Conservation (phyloP, 2,888 invertebrate genomes). For the Diploptera punctata region DNA sequence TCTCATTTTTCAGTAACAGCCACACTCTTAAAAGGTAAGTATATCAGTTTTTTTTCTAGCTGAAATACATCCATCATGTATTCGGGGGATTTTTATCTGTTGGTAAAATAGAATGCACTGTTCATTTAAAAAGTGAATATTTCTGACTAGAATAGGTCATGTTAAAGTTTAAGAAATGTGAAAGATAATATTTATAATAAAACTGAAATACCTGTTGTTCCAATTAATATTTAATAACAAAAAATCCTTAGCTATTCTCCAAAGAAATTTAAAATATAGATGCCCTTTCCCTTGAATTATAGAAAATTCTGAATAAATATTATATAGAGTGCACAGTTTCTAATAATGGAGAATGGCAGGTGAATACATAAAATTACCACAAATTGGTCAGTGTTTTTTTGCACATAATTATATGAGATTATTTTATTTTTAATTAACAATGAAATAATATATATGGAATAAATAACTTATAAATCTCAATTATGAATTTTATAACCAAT, state of each 20-base stretch:
- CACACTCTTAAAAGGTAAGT: too few relatives aligned
- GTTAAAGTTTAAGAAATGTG: neutral
- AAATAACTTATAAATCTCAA: too few relatives aligned
- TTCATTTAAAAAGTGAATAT: neutral
- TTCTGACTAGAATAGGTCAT: neutral
- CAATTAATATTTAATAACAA: neutral
- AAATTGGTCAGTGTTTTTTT: slow-evolving; percentile 6
- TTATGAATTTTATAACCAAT: too few relatives aligned
- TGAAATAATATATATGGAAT: too few relatives aligned
- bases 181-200: neutral
- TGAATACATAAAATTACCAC: neutral
- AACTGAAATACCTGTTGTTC: neutral
- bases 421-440: too few relatives aligned
- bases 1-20: too few relatives aligned
- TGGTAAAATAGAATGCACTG: neutral
- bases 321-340: neutral
- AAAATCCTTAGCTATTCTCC: neutral
- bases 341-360: neutral
- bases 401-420: too few relatives aligned
- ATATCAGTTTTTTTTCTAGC: too few relatives aligned
- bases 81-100: neutral
- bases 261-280: neutral
- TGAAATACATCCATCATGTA: neutral
- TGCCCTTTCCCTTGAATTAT: neutral
- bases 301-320: neutral